Conservation (phyloP, 2,888 invertebrate species). For the Habroteleia sp. region DNA sequence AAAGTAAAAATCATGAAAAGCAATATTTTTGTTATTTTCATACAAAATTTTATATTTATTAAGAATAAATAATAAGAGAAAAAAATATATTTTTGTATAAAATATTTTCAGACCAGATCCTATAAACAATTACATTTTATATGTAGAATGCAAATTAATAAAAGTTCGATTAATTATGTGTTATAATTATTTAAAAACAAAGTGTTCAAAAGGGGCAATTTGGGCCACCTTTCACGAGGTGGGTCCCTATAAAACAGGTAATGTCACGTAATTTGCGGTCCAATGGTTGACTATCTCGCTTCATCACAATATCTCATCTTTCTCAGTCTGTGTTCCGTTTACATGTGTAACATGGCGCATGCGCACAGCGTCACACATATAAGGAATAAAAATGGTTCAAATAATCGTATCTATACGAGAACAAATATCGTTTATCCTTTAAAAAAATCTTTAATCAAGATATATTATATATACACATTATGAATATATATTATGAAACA, state of each 20-base stretch:
- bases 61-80: too few relatives aligned
- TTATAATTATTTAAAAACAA: slow-evolving; percentile 11
- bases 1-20: too few relatives aligned
- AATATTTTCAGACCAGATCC: too few relatives aligned
- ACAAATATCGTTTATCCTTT: too few relatives aligned
- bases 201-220: slow-evolving; percentile 15
- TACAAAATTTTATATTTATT: too few relatives aligned
- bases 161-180: slow-evolving; percentile 20
- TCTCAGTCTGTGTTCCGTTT: background rate
- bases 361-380: slow-evolving; percentile 4
- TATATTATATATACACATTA: too few relatives aligned
- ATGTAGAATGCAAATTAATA: slow-evolving; percentile 10
- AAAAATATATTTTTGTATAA: too few relatives aligned
- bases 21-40: too few relatives aligned
- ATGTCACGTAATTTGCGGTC: slow-evolving; percentile 43
- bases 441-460: too few relatives aligned
- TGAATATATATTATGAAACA: too few relatives aligned
- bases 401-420: too few relatives aligned
- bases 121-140: too few relatives aligned
- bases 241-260: slow-evolving; percentile 40
- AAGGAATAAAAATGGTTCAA: slow-evolving; percentile 3
- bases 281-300: slow-evolving; percentile 13
- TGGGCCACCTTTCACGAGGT: slow-evolving; percentile 32
- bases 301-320: background rate
- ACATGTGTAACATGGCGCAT: slow-evolving; percentile 17